These are phyloP conservation scores for Agrilus planipennis DNA, from an alignment of 1,140 invertebrate genomes.

Conservation along the genomic window DNA sequence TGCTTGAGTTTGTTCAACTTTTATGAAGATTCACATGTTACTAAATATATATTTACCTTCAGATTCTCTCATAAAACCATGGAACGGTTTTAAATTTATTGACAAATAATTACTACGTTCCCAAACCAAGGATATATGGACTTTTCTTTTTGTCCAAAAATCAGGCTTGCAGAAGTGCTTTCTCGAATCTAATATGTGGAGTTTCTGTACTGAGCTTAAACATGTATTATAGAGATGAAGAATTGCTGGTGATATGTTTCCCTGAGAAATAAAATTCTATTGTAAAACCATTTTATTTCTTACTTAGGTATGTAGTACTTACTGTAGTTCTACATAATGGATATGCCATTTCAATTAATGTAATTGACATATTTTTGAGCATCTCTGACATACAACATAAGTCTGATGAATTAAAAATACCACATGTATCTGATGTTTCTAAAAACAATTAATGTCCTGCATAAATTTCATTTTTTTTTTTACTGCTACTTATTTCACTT, in stretches of 20 bases:
- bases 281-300: too few species aligned
- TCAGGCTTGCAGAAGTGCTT: conserved; percentile 62
- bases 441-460: conserved; percentile 11
- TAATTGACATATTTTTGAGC: conserved; percentile 71
- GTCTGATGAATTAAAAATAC: conserved; percentile 51
- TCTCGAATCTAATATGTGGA: conserved; percentile 31
- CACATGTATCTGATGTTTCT: conserved; percentile 35
- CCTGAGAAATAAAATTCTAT: too few species aligned
- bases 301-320: too few species aligned
- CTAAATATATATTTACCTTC: conserved; percentile 46
- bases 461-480: too few species aligned
- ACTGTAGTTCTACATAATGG: conserved; percentile 47
- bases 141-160: conserved; percentile 65
- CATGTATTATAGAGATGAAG: conserved; percentile 28
- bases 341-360: conserved; percentile 81
- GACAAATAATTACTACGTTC: conserved; percentile 48
- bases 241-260: conserved; percentile 25
- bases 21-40: conserved; percentile 5
- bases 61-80: conserved; percentile 17
- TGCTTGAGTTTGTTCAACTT: too few species aligned
- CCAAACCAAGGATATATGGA: conserved; percentile 53
- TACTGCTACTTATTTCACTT: too few species aligned
- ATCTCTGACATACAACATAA: conserved; percentile 54
- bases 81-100: conserved; percentile 38
- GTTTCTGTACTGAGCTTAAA: conserved; percentile 26